Evolutionary conservation across 30 jellyfish, hydroid and myxozoan genomes (phyloP), one percentile per base, ranked within the genome.

Genomic region (Calvadosia cruxmelitensis): DNA sequence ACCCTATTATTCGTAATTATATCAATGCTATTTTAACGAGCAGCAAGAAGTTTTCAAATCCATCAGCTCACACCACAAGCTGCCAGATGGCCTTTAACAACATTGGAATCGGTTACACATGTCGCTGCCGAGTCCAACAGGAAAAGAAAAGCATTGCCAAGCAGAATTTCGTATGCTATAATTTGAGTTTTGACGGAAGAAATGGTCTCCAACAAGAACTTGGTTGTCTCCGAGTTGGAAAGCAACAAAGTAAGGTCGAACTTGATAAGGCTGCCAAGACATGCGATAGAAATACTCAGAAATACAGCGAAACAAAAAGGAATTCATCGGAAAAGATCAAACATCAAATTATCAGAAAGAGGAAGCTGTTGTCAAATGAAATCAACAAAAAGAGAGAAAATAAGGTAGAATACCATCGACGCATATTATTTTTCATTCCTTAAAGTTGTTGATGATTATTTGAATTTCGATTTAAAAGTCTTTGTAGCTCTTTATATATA

Each of bases 81-180:
- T 42, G 57, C 20, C 57, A 42, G 20, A 42, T 42, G 57, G 10
- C 57, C 15, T 42, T 5, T 42, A 42, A 42, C 20, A 42, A 42
- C 20, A 42, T 42, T 42, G 57, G 57, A 42, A 42, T 42, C 20
- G 57, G 57, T 42, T 42, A 42, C 20, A 42, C 57, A 42, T 42
- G 57, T 20, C 57, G 57, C 20, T 42, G 57, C 57, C 10, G 57
- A 42, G 20, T 42, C 20, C 15, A 5, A 5, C 20, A 10, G 10
- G 57, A 42, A 42, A 42, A 68, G 2, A 53, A 66, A 34, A 0
- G 36, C 1, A 52, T 67, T 1, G 20, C 80, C 51, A 76, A 52
- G 25, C 63, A 76, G 0, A 76, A 63, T 42, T 76, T 61, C 29
- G 64, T 68, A 16, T 78, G 91, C 69, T 57, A 78, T 34, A 69